phyloP scores from a whole-genome alignment of 35 echinoderm and acorn worm species.

The Ptychodera flava region DNA sequence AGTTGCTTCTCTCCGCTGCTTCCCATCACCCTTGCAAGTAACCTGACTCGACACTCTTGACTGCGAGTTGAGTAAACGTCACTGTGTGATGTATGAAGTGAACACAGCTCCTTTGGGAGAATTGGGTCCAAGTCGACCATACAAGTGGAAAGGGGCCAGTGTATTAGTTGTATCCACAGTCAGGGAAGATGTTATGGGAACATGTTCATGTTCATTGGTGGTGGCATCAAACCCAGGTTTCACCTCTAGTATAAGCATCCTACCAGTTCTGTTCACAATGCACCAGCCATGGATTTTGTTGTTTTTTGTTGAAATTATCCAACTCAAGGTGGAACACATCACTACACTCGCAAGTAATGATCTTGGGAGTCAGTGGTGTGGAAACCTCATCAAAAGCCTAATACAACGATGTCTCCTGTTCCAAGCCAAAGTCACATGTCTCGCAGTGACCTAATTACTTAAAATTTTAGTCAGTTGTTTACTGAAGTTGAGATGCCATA shows the following conservation, averaged over 20 bases:
- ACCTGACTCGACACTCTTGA: slow-evolving; percentile 11
- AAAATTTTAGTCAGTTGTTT: slow-evolving; percentile 46
- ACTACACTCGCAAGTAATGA: slow-evolving; percentile 12
- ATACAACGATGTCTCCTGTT: slow-evolving; percentile 55
- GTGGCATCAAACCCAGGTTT: slow-evolving; percentile 4
- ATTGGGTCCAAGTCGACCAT: background rate
- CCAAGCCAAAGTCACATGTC: slow-evolving; percentile 40
- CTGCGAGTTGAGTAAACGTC: slow-evolving; percentile 19
- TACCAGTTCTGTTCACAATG: slow-evolving; percentile 35
- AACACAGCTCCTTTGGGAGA: slow-evolving; percentile 6
- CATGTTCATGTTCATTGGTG: background rate
- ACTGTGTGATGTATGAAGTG: slow-evolving; percentile 5
- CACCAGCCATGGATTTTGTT: slow-evolving; percentile 24
- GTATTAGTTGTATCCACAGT: slow-evolving; percentile 1
- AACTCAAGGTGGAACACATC: slow-evolving; percentile 16
- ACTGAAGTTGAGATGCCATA: slow-evolving; percentile 50
- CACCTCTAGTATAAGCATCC: slow-evolving; percentile 37
- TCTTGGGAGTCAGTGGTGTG: slow-evolving; percentile 29
- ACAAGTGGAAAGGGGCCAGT: background rate
- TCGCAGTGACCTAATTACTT: slow-evolving; percentile 57
- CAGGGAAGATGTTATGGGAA: background rate
- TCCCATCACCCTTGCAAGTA: slow-evolving; percentile 20
- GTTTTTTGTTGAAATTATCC: slow-evolving; percentile 31
- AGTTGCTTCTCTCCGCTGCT: slow-evolving; percentile 18
- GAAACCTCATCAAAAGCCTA: slow-evolving; percentile 34